A percentile compares a stretch with the other conserved stretches of the same genome.
Conservation (phyloP, 1,140 invertebrate species). For the Telenomus remus region DNA sequence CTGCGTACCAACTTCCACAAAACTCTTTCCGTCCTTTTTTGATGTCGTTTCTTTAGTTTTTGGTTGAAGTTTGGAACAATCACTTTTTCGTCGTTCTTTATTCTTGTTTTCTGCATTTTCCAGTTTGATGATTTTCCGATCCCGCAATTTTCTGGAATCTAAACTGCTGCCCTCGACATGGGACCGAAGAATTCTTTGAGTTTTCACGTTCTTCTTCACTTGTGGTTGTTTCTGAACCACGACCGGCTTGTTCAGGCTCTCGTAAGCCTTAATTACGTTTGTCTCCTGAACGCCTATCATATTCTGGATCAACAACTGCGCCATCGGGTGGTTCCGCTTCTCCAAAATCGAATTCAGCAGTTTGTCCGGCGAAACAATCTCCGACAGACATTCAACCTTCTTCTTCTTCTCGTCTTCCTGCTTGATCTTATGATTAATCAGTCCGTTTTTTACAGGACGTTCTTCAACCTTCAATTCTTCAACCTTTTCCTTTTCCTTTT, state of each 20-base stretch:
- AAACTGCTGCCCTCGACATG: constrained; percentile 7
- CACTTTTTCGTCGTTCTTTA: constrained; percentile 18
- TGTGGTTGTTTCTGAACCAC: not conserved
- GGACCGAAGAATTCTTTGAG: constrained; percentile 17
- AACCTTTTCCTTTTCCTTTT: not conserved
- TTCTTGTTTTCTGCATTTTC: not conserved
- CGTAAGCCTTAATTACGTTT: constrained; percentile 56
- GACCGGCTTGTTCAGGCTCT: constrained; percentile 43
- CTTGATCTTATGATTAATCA: not conserved
- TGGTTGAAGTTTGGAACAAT: constrained; percentile 7
- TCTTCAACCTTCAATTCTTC: not conserved
- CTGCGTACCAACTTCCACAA: constrained; percentile 62
- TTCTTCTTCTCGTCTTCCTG: constrained; percentile 5
- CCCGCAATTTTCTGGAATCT: constrained; percentile 32
- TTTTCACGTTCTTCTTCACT: constrained; percentile 32
- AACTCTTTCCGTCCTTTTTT: constrained; percentile 38
- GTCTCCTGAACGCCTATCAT: constrained; percentile 68
- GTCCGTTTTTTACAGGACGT: not conserved
- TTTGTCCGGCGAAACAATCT: constrained; percentile 63
- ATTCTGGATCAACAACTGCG: constrained; percentile 69
- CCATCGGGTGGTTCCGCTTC: constrained; percentile 67
- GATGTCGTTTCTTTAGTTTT: not conserved
- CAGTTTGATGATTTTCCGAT: constrained; percentile 20
- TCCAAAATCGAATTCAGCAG: constrained; percentile 68
- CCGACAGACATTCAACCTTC: constrained; percentile 28